Base-by-base conservation (phyloP, 2,888 invertebrate species). In the Platynereis dumerilii region DNA sequence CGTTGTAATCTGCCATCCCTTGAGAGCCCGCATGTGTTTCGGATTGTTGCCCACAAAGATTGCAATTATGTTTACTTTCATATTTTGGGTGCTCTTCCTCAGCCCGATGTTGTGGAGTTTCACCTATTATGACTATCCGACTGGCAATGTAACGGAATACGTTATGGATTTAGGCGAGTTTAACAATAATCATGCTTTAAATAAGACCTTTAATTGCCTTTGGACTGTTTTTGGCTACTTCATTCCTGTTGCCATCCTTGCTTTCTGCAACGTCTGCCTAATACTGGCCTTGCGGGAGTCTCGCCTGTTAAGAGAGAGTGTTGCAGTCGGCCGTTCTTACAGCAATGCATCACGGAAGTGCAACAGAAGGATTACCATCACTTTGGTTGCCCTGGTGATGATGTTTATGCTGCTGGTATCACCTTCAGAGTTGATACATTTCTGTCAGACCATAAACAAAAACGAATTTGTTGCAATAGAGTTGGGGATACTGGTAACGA, bases 1-100 rank as follows among this genome's bases (percentile, higher is more conserved):
- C 61, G 67, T 80, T 20, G 82, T 80, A 42, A 79, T 82, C 24
- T 82, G 82, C 70, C 80, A 82, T 64, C 81, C 82, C 0, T 77
- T 82, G 58, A 75, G 74, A 62, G 81, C 82, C 1, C 70, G 80
- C 24, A 76, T 79, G 66, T 68, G 80, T 17, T 76, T 81, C 57
- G 78, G 78, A 1, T 65, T 80, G 22, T 20, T 26, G 1, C 22
- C 65, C 26, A 72, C 73, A 15, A 71, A 75, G 28, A 77, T 80
- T 0, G 76, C 76, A 52, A 76, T 79, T 39, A 61, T 74, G 5
- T n/a, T 74, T 22, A 61, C 64, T 2, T 68, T 56, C 34, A n/a
- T 61, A 10, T 39, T 57, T 34, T 70, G 70, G 70, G 12, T 60
- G 10, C 17, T 62, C n/a, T 52, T 70, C 22, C 34, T 58, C 22